Percentiles rank a stretch among this genome's conserved stretches.
These are phyloP conservation scores for Carapus acus DNA, from an alignment of 2,797 vertebrate genomes.

Conservation along the genomic window DNA sequence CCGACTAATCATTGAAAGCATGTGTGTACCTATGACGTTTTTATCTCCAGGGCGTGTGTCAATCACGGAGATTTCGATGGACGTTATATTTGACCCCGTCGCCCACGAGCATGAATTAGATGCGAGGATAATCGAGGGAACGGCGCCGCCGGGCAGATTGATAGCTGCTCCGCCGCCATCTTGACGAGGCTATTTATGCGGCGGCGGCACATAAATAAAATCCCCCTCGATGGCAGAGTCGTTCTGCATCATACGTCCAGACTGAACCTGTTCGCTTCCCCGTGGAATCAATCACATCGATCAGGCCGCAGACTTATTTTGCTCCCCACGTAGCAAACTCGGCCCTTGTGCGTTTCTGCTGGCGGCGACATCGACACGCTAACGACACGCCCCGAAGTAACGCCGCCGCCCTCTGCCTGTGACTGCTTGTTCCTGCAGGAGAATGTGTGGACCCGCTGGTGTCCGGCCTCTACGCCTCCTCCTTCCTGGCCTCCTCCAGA, in stretches of 20 bases:
- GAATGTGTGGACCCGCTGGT: constrained; percentile 83
- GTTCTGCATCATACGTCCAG: neutral
- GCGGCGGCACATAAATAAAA: neutral
- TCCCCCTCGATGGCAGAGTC: constrained; percentile 7
- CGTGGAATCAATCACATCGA: constrained; percentile 24
- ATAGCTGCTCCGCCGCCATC: constrained; percentile 8
- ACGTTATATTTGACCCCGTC: neutral
- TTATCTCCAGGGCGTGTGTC: too few species aligned
- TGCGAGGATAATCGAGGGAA: constrained; percentile 2
- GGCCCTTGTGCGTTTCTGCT: constrained; percentile 1
- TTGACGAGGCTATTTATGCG: constrained; percentile 2
- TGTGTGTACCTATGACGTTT: neutral
- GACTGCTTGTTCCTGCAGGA: constrained; percentile 45
- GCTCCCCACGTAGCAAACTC: neutral
- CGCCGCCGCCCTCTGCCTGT: constrained; percentile 7
- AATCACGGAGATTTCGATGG: neutral
- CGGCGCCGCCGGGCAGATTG: constrained; percentile 8
- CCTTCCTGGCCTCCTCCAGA: constrained; percentile 90
- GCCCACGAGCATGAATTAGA: too few species aligned
- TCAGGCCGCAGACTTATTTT: neutral
- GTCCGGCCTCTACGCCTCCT: constrained; percentile 83
- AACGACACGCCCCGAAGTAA: neutral
- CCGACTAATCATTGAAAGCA: neutral
- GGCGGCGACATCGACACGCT: too few species aligned
- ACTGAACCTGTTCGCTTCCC: constrained; percentile 1